Base-by-base conservation (phyloP, 1,140 invertebrate genomes). In the Akabosia matsudoensis region DNA sequence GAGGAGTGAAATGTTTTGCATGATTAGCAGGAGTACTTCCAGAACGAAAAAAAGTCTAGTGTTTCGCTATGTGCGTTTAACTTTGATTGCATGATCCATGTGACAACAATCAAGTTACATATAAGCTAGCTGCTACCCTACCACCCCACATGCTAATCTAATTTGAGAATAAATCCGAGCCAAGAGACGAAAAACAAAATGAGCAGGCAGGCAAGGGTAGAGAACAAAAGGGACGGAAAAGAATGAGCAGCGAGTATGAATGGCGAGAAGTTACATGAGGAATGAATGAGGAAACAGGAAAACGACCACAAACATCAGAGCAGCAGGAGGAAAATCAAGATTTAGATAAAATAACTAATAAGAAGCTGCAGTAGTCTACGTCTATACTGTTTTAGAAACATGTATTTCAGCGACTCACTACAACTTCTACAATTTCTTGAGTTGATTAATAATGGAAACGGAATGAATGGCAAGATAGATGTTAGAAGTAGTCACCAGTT, bases 281-380 rank as follows among this genome's bases (percentile, higher is more conserved):
- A 67, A 67, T 67, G 61, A 67, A 67, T 67, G 61, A 67, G 61
- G 24, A 31, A 67, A 30, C 10, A 67, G 28, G 10, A 56, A 67
- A 67, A 67, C 61, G 28, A 45, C 37, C 37, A 45, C 37, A n/a
- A 45, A 45, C 37, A 45, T 10, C 37, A 31, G 24, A 67, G 61
- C 61, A 31, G 37, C 37, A 31, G 61, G 24, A 31, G 61, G 2
- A n/a, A 67, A 67, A 67, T 67, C 61, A 67, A 67, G 61, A 67
- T 67, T 30, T 24, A 67, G 61, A 67, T 67, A 67, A 67, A 67
- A 28, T 67, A n/a, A 61, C 14, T 61, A 61, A 61, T 61, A 61
- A 61, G 24, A 61, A 24, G 54, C 14, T 16, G 54, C 37, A 18
- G 37, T 45, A 45, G 7, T 10, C 7, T 45, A 45, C 37, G 18